Base-by-base conservation (phyloP, 2,888 invertebrate genomes). In the Nysson spinosus region DNA sequence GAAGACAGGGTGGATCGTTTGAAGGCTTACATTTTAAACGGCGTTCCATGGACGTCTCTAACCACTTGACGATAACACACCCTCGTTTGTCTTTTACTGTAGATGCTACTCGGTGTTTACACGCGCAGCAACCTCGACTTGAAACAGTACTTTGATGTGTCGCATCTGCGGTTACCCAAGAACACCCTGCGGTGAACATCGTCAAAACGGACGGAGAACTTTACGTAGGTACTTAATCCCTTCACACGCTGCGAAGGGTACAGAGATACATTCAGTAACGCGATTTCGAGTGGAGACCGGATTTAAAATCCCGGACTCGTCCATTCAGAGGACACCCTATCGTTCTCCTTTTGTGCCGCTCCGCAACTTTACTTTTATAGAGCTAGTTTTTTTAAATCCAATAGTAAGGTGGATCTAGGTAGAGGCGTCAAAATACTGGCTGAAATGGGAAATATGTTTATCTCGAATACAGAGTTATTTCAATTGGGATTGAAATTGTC, bases 91-190 rank as follows among this genome's bases (percentile, higher is more conserved):
- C n/a, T n/a, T n/a, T n/a, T n/a, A n/a, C n/a, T n/a, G n/a, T n/a
- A n/a, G n/a, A n/a, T n/a, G n/a, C n/a, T n/a, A n/a, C n/a, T n/a
- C 11, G 30, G 51, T 64, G 68, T 75, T 75, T 71, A 68, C 61
- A 54, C 49, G 55, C 71, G 55, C 63, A 61, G 68, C 52, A 71
- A 50, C 47, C 58, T 60, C 56, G 50, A 52, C 52, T 40, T 44
- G 63, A 42, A 44, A 62, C 43, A 35, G 58, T 51, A 61, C 76
- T 75, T 75, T 75, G 76, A 76, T 69, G 64, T 67, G 69, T 69
- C 63, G 71, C 71, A 73, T 74, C 77, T 71, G 74, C 74, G 71
- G 76, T 72, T 75, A 69, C 76, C 65, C 69, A 75, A 69, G 72
- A 75, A 75, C 66, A 69, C 72, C 69, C 69, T 57, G 63, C 66